Base-by-base conservation (phyloP, 2,113 vertebrate genomes). In the Pyxicephalus adspersus region DNA sequence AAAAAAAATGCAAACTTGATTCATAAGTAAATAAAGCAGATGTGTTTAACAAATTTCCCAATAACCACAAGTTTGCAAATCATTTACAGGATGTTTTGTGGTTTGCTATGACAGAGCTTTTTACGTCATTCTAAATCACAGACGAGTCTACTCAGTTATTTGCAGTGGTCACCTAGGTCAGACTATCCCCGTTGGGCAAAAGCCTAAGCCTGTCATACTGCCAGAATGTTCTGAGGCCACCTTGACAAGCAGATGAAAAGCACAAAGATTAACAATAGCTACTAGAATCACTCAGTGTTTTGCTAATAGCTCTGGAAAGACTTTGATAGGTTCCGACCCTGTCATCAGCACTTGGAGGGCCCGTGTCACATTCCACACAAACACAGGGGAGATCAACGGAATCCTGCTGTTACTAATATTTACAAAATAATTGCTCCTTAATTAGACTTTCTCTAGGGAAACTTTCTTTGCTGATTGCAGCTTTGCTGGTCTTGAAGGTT, bases 371-470 rank as follows among this genome's bases (percentile, higher is more conserved):
- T 76, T 76, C 58, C 74, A 45, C 38, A 51, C 18, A n/a, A 45
- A 45, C 22, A 51, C 38, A 76, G 60, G n/a, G 25, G 60, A 25
- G 34, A 60, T 31, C 23, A 16, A 15, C 17, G 7, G 65, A 2
- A 68, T 16, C 61, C 61, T 9, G 34, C 74, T 71, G 66, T 18
- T 64, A 38, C 54, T 52, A 75, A 31, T 80, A 65, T 67, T 80
- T 60, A 67, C 72, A 45, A 74, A 64, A 83, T 64, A 34, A 83
- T 45, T 68, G 15, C 5, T 50, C 13, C 60, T 76, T 63, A 63
- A 76, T 76, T 76, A 45, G 74, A 52, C 74, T 64, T 64, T 75
- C 72, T 61, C 72, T 28, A 63, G 60, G 60, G 74, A 76, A 76
- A 76, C 25, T 51, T 19, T 1, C 63, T 22, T 58, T 17, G 8